phyloP scores from a whole-genome alignment of 2,113 vertebrate species.

The Malurus alboscapulatus region DNA sequence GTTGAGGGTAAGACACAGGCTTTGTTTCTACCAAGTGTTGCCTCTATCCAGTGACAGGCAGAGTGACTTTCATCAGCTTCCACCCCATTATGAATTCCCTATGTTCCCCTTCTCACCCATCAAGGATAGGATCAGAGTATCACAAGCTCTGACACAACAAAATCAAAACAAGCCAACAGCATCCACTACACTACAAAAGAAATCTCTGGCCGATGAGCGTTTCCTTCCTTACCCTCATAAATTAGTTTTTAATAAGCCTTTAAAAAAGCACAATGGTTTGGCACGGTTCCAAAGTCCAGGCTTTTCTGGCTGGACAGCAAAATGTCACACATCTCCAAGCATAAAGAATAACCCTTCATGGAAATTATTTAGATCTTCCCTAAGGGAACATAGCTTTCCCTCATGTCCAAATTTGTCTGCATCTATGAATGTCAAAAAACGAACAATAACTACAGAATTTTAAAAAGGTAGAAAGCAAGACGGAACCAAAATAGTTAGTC shows the following conservation, averaged over 20 bases:
- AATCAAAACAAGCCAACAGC: neutral
- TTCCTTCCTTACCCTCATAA: neutral
- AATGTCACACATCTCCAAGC: neutral
- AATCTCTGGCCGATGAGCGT: neutral
- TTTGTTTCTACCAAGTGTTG: neutral
- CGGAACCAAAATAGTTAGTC: neutral
- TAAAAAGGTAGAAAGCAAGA: neutral
- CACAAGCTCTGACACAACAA: neutral
- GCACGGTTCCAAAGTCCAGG: neutral
- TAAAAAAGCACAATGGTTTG: neutral
- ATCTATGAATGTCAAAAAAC: neutral
- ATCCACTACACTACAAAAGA: neutral
- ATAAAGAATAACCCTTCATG: neutral
- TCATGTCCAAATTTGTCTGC: neutral
- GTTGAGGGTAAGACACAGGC: neutral
- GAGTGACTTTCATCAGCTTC: neutral
- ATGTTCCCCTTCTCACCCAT: neutral
- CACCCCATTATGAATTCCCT: neutral
- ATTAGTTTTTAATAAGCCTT: neutral
- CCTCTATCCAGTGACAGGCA: neutral
- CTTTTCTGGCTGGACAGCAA: neutral
- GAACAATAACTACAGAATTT: neutral
- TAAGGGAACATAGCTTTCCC: neutral
- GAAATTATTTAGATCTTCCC: neutral
- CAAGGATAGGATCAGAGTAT: neutral